Evolutionary conservation across 2,797 vertebrate species (phyloP).

Genomic region (Pangasius djambal): DNA sequence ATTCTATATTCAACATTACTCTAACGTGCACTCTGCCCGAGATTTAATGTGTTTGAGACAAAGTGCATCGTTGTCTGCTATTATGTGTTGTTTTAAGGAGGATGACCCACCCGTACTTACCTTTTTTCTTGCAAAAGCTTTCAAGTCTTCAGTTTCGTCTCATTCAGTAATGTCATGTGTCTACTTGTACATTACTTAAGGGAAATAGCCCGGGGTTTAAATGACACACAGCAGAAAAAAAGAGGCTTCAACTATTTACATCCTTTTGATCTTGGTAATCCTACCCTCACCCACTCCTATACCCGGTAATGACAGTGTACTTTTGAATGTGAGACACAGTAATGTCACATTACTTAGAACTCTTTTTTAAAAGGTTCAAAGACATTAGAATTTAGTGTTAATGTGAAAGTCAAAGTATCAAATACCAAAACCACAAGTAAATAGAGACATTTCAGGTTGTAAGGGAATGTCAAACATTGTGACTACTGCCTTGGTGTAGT

Average conservation of each 20-base stretch:
- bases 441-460: background rate
- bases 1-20: slow-evolving; percentile 18
- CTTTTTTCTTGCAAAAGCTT: slow-evolving; percentile 32
- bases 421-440: background rate
- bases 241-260: slow-evolving; percentile 41
- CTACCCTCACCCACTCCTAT: slow-evolving; percentile 38
- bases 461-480: background rate
- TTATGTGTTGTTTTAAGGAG: slow-evolving; percentile 31
- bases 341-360: slow-evolving; percentile 20
- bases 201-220: slow-evolving; percentile 41
- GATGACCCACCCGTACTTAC: slow-evolving; percentile 7
- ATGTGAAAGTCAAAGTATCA: slow-evolving; percentile 10
- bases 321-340: slow-evolving; percentile 29
- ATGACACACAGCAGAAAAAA: slow-evolving; percentile 47
- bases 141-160: slow-evolving; percentile 31
- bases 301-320: slow-evolving; percentile 36
- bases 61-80: slow-evolving; percentile 23
- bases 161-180: slow-evolving; percentile 42
- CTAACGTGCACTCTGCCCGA: slow-evolving; percentile 23
- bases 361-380: slow-evolving; percentile 14
- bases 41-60: slow-evolving; percentile 28
- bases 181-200: slow-evolving; percentile 49
- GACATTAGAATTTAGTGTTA: background rate
- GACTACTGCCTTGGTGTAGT: background rate
- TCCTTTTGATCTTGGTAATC: slow-evolving; percentile 45